Evolutionary conservation across 37 sponge, comb jelly and placozoan species (phyloP).

Genomic region (Corticium candelabrum): DNA sequence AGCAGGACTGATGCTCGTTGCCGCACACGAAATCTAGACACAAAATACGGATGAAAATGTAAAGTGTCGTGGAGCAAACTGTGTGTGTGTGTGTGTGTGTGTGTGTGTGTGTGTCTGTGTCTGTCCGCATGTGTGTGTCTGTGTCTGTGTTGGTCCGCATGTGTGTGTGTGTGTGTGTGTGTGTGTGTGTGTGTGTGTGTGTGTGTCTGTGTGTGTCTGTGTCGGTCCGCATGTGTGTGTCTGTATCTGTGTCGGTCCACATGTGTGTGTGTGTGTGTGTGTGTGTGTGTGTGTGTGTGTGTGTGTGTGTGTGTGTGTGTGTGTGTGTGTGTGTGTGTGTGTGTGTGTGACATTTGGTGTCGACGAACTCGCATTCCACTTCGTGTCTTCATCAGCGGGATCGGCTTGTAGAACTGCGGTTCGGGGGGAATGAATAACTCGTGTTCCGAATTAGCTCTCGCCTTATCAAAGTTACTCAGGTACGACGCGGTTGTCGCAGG

Average conservation of each 20-base stretch:
- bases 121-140: too few species aligned
- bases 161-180: too few species aligned
- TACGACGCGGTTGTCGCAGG: too few species aligned
- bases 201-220: neutral
- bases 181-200: neutral
- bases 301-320: neutral
- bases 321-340: conserved; percentile 2
- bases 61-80: neutral
- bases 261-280: conserved; percentile 3
- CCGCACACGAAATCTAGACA: conserved; percentile 5
- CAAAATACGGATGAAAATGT: too few species aligned
- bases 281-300: conserved; percentile 2
- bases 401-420: conserved; percentile 7
- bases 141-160: too few species aligned
- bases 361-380: neutral
- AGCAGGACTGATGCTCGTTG: neutral
- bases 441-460: too few species aligned
- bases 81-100: neutral
- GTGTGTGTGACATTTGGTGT: neutral
- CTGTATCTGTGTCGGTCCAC: too few species aligned
- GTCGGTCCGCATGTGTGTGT: too few species aligned
- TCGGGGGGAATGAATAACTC: too few species aligned
- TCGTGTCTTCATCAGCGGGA: conserved; percentile 7
- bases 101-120: too few species aligned
- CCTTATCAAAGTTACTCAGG: too few species aligned